These are phyloP conservation scores for Nomada fabriciana DNA, from an alignment of 2,888 invertebrate species.

Conservation along the genomic window DNA sequence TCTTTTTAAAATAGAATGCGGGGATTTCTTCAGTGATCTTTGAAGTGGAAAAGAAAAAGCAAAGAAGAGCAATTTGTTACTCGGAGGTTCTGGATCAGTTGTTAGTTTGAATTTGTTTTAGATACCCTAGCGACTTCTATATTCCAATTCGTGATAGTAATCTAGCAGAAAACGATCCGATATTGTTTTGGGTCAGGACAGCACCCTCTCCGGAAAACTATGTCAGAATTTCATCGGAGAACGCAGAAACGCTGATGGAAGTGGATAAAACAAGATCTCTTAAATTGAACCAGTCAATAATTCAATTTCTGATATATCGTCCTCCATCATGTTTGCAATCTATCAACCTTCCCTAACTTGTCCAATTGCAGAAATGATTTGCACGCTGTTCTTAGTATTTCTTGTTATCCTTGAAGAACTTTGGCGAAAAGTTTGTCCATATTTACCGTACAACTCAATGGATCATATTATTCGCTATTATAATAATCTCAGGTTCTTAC, in stretches of 20 bases:
- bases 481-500: too few species aligned
- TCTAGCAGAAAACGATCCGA: slow-evolving; percentile 10
- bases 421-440: too few species aligned
- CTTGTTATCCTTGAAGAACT: too few species aligned
- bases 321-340: slow-evolving; percentile 2
- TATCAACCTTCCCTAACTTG: neutral
- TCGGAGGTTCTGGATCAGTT: slow-evolving; percentile 10
- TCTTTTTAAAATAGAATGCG: neutral
- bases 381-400: too few species aligned
- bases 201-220: neutral
- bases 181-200: slow-evolving; percentile 46
- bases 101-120: slow-evolving; percentile 31
- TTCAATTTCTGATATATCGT: slow-evolving; percentile 18
- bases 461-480: too few species aligned
- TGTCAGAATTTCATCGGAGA: slow-evolving; percentile 10
- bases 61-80: slow-evolving; percentile 14
- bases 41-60: neutral
- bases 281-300: slow-evolving; percentile 16
- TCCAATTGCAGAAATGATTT: too few species aligned
- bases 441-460: too few species aligned
- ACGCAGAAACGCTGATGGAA: neutral
- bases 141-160: slow-evolving; percentile 23
- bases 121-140: slow-evolving; percentile 24
- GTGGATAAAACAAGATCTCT: slow-evolving; percentile 8
- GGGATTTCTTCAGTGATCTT: neutral